These are phyloP conservation scores for Prietella phreatophila DNA, from an alignment of 2,113 vertebrate genomes.

Conservation along the genomic window DNA sequence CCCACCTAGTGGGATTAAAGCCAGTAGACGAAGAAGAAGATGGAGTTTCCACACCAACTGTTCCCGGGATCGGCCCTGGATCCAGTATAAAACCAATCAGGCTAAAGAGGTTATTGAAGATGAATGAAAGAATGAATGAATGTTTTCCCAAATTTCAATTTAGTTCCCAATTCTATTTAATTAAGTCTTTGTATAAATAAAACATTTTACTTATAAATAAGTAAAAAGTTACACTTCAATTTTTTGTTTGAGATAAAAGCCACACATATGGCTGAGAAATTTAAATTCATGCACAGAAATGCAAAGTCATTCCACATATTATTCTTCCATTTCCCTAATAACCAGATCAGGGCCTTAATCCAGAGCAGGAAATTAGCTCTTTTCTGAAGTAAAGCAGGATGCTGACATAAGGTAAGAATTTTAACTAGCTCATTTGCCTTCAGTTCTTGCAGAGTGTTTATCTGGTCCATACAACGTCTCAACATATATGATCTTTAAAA, in stretches of 20 bases:
- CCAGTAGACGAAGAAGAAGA: too few relatives aligned
- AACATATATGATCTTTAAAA: not conserved
- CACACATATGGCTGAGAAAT: too few relatives aligned
- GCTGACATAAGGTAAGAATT: conserved; percentile 22
- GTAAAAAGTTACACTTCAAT: not conserved
- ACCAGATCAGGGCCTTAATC: conserved; percentile 52
- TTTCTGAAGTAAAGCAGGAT: conserved; percentile 44
- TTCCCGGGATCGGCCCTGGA: not conserved
- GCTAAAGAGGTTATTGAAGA: too few relatives aligned
- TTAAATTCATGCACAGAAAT: not conserved
- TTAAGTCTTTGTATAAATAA: not conserved
- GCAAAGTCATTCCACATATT: conserved; percentile 40
- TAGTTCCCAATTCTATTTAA: not conserved
- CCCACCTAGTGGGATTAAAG: too few relatives aligned
- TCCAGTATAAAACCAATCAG: not conserved
- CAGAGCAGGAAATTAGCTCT: conserved; percentile 37
- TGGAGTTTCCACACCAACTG: too few relatives aligned
- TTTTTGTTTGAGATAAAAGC: not conserved
- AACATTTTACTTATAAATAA: not conserved
- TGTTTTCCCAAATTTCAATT: not conserved
- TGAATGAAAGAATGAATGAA: not conserved
- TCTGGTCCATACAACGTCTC: not conserved
- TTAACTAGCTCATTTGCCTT: conserved; percentile 18
- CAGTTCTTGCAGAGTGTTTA: conserved; percentile 26
- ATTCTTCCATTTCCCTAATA: conserved; percentile 51